Evolutionary conservation across 2,888 invertebrate genomes (phyloP).

Genomic region (Pharmacophagus antenor): DNA sequence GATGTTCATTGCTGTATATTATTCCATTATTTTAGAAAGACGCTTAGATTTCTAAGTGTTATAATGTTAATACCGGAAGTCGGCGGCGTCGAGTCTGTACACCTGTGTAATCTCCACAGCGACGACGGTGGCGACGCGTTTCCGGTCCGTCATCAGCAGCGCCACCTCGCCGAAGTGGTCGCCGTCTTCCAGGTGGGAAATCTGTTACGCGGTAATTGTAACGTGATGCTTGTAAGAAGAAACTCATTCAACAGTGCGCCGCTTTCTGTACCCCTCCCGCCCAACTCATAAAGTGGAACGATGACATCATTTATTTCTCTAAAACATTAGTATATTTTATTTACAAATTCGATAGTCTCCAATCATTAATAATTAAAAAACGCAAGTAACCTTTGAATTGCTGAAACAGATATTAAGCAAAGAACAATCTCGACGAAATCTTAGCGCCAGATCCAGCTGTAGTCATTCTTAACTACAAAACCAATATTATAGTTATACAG

Average conservation of each 20-base stretch:
- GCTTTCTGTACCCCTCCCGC: not conserved
- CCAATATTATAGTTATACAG: no score
- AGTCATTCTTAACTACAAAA: no score
- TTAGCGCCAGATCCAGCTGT: no score
- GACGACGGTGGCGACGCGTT: conserved; percentile 79
- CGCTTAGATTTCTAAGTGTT: not conserved
- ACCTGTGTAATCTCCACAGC: conserved; percentile 82
- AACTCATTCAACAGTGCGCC: not conserved
- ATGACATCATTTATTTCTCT: not conserved
- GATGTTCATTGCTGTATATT: no score
- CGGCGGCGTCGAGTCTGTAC: conserved; percentile 78
- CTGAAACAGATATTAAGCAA: no score
- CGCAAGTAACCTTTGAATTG: no score
- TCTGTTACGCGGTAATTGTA: conserved; percentile 37
- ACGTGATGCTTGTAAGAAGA: not conserved
- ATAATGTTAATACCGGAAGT: conserved; percentile 61
- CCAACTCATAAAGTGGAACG: not conserved
- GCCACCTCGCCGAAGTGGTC: conserved; percentile 83
- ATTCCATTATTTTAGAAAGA: not conserved
- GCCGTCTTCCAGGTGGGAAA: conserved; percentile 81
- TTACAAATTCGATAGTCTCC: no score
- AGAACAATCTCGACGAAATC: no score
- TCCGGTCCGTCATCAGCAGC: conserved; percentile 77
- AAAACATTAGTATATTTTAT: no score
- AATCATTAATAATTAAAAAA: no score